Percentiles rank a stretch among this genome's conserved stretches.
Evolutionary conservation across 2,797 vertebrate genomes (phyloP).

Genomic region (Graptemys geographica): DNA sequence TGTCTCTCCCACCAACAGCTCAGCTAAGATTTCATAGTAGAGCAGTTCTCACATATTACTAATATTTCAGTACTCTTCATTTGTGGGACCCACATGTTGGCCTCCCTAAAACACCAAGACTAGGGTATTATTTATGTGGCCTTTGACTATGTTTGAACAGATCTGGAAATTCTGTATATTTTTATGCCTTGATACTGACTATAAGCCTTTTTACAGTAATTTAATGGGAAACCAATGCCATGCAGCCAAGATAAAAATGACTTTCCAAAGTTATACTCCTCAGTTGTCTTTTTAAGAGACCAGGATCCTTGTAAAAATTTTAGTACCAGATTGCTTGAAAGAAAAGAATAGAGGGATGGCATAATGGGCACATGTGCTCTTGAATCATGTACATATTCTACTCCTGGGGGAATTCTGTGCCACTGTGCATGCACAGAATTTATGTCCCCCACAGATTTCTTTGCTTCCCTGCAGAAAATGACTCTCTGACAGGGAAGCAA

Average conservation of each 20-base stretch:
- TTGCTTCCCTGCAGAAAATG: too few relatives aligned
- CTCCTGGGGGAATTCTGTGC: too few relatives aligned
- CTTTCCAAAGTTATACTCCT: slow-evolving; percentile 54
- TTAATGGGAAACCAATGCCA: slow-evolving; percentile 55
- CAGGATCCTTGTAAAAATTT: background rate
- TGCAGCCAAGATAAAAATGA: slow-evolving; percentile 57
- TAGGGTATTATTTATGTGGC: slow-evolving; percentile 64
- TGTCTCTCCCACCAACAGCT: background rate
- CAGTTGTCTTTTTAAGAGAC: background rate
- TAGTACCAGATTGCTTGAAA: background rate
- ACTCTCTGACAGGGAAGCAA: too few relatives aligned
- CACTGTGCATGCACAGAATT: too few relatives aligned
- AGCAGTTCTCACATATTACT: slow-evolving; percentile 14
- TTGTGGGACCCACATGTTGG: slow-evolving; percentile 58
- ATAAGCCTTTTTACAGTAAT: slow-evolving; percentile 58
- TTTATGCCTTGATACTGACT: slow-evolving; percentile 58
- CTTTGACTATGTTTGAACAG: slow-evolving; percentile 57
- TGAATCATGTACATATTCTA: rapidly evolving
- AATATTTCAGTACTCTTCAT: background rate
- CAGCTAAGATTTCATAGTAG: background rate
- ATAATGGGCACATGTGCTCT: rapidly evolving
- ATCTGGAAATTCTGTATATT: slow-evolving; percentile 57
- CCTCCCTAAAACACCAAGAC: slow-evolving; percentile 52
- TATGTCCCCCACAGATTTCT: too few relatives aligned
- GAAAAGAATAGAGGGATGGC: background rate